These are phyloP conservation scores for Aplocera efformata DNA, from an alignment of 2,888 invertebrate genomes.

Conservation along the genomic window DNA sequence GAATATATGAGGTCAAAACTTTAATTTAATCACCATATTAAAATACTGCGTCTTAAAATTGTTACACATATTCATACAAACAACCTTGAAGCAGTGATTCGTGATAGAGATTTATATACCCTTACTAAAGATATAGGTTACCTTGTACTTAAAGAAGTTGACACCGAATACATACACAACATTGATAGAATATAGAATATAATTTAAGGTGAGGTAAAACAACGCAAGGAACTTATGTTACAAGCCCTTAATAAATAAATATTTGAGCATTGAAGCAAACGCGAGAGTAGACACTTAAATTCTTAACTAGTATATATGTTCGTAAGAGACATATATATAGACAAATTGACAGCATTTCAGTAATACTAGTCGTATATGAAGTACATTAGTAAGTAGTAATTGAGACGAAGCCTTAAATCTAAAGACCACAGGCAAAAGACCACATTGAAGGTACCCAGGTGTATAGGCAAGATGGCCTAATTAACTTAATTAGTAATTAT, in stretches of 20 bases:
- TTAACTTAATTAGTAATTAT: no score
- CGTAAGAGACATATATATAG: slow-evolving; percentile 13
- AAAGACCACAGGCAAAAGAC: slow-evolving; percentile 57
- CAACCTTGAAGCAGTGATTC: slow-evolving; percentile 39
- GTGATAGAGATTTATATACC: slow-evolving; percentile 24
- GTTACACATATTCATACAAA: slow-evolving; percentile 32
- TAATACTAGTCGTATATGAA: slow-evolving; percentile 62
- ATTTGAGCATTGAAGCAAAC: slow-evolving; percentile 55
- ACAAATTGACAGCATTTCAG: slow-evolving; percentile 75
- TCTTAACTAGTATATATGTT: slow-evolving; percentile 43
- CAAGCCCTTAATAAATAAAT: slow-evolving; percentile 34
- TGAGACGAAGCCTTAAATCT: slow-evolving; percentile 65
- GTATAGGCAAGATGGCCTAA: slow-evolving; percentile 15
- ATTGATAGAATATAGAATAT: slow-evolving; percentile 20
- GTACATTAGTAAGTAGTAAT: slow-evolving; percentile 50
- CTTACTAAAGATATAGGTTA: slow-evolving; percentile 27
- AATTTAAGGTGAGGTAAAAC: slow-evolving; percentile 25
- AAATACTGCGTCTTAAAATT: not conserved
- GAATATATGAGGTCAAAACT: slow-evolving; percentile 22
- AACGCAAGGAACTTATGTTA: slow-evolving; percentile 35
- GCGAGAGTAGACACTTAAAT: slow-evolving; percentile 47
- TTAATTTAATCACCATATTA: no score
- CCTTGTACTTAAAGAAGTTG: slow-evolving; percentile 27
- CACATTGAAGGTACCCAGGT: slow-evolving; percentile 36
- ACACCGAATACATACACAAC: slow-evolving; percentile 27